Base-by-base conservation (phyloP, 2,888 invertebrate genomes). In the Sylvicola cinctus region DNA sequence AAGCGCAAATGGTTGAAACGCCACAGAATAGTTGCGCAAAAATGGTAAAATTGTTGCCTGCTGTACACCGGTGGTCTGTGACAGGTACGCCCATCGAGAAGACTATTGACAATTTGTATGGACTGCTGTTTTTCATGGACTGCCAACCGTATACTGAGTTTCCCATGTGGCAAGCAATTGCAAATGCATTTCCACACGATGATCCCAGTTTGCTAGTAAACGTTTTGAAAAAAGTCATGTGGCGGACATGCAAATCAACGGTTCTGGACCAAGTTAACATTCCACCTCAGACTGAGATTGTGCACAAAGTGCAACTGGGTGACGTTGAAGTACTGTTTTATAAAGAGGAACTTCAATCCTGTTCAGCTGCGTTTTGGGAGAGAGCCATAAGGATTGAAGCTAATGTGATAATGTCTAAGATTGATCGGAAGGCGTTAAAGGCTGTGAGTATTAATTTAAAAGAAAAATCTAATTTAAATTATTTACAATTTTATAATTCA, bases 1-100 rank as follows among this genome's bases (percentile, higher is more conserved):
- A 83, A 56, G 80, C 79, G 4, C 83, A 83, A 61, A 72, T 77
- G 65, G 74, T 79, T 1, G 78, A 80, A 46, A 61, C 65, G 32
- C 58, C 62, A 3, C 56, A 60, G 1, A 58, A 65, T 2, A 58
- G 65, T 46, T 64, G 70, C 2, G 67, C 74, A 0, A 59, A 63
- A 43, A 44, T 56, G 45, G 53, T 51, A 2, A 44, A 47, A 5
- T 42, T 44, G 30, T 35, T 58, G 34, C 50, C 54, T 13, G 67
- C 73, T 7, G 49, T 66, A 2, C 69, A 75, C 52, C 63, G 74
- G 31, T 83, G 83, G 81, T 71, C 71, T 11, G 63, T 74, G 1
- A 78, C 78, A 4, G 81, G 83, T 15, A 83, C 80, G 0, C 75
- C 76, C 1, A 61, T 75, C 32, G 69, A 71, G 46, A 63, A 63